Conservation (phyloP, 2,888 invertebrate species). For the Pasiphila rectangulata region DNA sequence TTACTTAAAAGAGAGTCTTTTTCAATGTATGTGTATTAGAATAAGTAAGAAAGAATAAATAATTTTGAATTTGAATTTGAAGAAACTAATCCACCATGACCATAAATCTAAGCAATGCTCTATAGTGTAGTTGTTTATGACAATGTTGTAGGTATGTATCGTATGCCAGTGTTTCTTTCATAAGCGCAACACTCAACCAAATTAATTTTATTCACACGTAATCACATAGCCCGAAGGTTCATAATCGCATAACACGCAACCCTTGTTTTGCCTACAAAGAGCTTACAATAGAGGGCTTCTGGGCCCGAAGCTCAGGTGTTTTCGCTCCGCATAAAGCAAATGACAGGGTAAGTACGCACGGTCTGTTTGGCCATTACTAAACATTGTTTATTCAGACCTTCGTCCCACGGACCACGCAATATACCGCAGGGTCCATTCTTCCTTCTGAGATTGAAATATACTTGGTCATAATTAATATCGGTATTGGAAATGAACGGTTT, state of each 20-base stretch:
- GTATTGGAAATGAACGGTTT: slow-evolving; percentile 51
- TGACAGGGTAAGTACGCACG: slow-evolving; percentile 43
- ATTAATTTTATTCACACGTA: slow-evolving; percentile 2
- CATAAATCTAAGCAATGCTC: no score
- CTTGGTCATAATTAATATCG: slow-evolving; percentile 50
- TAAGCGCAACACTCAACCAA: not conserved
- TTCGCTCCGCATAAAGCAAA: slow-evolving; percentile 48
- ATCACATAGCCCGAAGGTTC: slow-evolving; percentile 3
- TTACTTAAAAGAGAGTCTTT: no score
- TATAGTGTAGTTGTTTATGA: no score
- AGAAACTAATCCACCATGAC: no score
- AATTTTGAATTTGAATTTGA: no score
- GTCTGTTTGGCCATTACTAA: slow-evolving; percentile 49
- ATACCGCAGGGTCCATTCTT: slow-evolving; percentile 23
- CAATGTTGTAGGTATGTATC: no score
- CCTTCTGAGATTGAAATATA: slow-evolving; percentile 31
- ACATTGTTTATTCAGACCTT: slow-evolving; percentile 51
- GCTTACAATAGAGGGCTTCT: slow-evolving; percentile 35
- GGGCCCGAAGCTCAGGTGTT: slow-evolving; percentile 46
- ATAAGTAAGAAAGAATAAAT: no score
- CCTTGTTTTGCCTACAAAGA: slow-evolving; percentile 30
- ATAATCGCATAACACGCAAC: slow-evolving; percentile 13
- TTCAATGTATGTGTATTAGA: no score
- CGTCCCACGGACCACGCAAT: slow-evolving; percentile 30
- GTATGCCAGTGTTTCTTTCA: no score